Evolutionary conservation across 2,888 invertebrate genomes (phyloP).

Genomic region (Psylliodes chrysocephalus): DNA sequence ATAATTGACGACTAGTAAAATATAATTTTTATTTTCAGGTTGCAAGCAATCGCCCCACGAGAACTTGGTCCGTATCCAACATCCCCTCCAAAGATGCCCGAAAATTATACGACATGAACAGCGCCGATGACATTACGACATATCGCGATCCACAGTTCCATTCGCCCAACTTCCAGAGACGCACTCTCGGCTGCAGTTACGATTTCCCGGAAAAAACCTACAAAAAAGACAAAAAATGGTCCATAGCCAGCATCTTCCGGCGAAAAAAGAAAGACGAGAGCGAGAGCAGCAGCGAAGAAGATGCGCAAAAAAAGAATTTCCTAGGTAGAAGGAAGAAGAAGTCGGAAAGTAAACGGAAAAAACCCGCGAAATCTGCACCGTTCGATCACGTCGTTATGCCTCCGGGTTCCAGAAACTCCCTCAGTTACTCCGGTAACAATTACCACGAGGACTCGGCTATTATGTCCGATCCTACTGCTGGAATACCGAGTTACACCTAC

Average conservation of each 20-base stretch:
- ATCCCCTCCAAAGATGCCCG: slow-evolving; percentile 56
- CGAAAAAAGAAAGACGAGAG: slow-evolving; percentile 78
- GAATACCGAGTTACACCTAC: slow-evolving; percentile 51
- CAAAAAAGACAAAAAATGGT: slow-evolving; percentile 80
- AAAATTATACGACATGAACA: slow-evolving; percentile 57
- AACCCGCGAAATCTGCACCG: slow-evolving; percentile 66
- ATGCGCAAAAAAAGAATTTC: slow-evolving; percentile 59
- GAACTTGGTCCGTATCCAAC: slow-evolving; percentile 62
- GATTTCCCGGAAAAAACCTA: slow-evolving; percentile 64
- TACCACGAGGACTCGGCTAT: slow-evolving; percentile 67
- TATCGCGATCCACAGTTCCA: slow-evolving; percentile 50
- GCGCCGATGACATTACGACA: slow-evolving; percentile 57
- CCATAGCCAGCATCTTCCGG: slow-evolving; percentile 81
- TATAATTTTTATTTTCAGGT: slow-evolving; percentile 60
- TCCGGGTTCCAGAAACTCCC: slow-evolving; percentile 42
- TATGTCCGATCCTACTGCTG: slow-evolving; percentile 69
- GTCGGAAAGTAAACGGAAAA: slow-evolving; percentile 66
- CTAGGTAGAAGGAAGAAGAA: slow-evolving; percentile 62
- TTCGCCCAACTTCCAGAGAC: slow-evolving; percentile 56
- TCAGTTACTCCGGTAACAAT: slow-evolving; percentile 47
- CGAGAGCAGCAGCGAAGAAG: slow-evolving; percentile 67
- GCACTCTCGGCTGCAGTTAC: slow-evolving; percentile 66
- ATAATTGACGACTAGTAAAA: too few relatives aligned
- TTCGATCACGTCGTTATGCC: slow-evolving; percentile 74
- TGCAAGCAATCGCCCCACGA: slow-evolving; percentile 63